Evolutionary conservation across 2,113 vertebrate genomes (phyloP).

Genomic region (Corythornis vintsioides): DNA sequence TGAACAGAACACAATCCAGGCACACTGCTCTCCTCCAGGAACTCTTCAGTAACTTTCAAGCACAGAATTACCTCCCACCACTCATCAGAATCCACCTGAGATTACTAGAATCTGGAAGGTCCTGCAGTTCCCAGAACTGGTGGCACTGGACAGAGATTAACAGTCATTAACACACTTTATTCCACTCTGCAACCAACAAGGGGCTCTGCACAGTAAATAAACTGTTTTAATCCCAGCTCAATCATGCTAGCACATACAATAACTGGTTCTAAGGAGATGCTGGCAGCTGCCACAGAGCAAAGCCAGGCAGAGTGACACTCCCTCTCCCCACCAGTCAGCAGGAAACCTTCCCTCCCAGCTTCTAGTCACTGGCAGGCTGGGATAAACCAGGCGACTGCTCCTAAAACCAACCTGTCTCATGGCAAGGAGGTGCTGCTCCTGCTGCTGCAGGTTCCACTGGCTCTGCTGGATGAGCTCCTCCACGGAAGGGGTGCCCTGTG

Average conservation of each 20-base stretch:
- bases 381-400: fast-evolving
- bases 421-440: conserved; percentile 94
- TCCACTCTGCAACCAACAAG: neutral
- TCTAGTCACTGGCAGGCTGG: too few relatives aligned
- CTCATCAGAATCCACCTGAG: too few relatives aligned
- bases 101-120: neutral
- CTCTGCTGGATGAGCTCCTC: conserved; percentile 97
- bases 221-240: neutral
- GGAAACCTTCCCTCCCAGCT: neutral
- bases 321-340: neutral
- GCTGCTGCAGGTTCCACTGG: conserved; percentile 96
- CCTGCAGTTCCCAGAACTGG: neutral
- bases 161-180: neutral
- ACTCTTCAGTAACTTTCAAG: neutral
- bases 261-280: fast-evolving
- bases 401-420: conserved; percentile 87
- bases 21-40: neutral
- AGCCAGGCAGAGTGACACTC: neutral
- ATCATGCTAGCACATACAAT: too few relatives aligned
- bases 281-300: neutral
- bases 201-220: neutral
- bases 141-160: neutral
- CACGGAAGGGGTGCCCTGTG: conserved; percentile 78
- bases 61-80: neutral
- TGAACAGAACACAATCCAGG: fast-evolving